A percentile compares a stretch with the other conserved stretches of the same genome.
These are phyloP conservation scores for Planiliza haematocheilus DNA, from an alignment of 2,113 vertebrate species.

Conservation along the genomic window DNA sequence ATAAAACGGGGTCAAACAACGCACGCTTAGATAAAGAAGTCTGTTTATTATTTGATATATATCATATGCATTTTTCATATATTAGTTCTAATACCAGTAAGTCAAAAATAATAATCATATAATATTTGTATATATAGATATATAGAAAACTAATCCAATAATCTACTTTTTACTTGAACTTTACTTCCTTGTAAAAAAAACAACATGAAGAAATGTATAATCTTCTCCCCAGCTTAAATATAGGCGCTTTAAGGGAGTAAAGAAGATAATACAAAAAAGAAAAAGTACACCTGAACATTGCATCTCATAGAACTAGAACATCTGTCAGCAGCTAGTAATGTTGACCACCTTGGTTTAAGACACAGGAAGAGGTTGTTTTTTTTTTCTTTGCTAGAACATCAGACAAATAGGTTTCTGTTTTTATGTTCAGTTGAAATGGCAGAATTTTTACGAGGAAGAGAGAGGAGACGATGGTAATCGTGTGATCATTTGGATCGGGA, in stretches of 20 bases:
- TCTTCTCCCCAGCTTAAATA: conserved; percentile 77
- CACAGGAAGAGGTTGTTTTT: conserved; percentile 74
- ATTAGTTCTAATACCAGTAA: conserved; percentile 83
- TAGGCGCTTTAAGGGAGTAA: conserved; percentile 76
- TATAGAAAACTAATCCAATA: conserved; percentile 88
- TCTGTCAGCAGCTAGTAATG: conserved; percentile 78
- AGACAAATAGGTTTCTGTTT: conserved; percentile 60
- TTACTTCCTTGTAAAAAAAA: conserved; percentile 81
- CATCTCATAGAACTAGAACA: conserved; percentile 80
- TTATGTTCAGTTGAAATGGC: conserved; percentile 49
- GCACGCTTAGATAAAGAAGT: conserved; percentile 81
- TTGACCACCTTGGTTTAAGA: conserved; percentile 79
- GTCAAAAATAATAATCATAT: conserved; percentile 87
- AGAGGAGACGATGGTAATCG: conserved; percentile 33
- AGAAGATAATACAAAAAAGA: conserved; percentile 78
- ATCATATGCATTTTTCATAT: conserved; percentile 82
- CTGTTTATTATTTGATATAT: conserved; percentile 84
- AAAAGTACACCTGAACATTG: conserved; percentile 80
- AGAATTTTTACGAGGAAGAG: conserved; percentile 14
- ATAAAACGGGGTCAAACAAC: conserved; percentile 44
- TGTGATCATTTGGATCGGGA: conserved; percentile 48
- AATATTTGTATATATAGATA: conserved; percentile 77
- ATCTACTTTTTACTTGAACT: conserved; percentile 82
- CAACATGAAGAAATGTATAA: conserved; percentile 78
- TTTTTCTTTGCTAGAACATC: conserved; percentile 66